A percentile compares a stretch with the other conserved stretches of the same genome.
Conservation (phyloP, 2,113 vertebrate genomes). For the Ctenomys sociabilis region DNA sequence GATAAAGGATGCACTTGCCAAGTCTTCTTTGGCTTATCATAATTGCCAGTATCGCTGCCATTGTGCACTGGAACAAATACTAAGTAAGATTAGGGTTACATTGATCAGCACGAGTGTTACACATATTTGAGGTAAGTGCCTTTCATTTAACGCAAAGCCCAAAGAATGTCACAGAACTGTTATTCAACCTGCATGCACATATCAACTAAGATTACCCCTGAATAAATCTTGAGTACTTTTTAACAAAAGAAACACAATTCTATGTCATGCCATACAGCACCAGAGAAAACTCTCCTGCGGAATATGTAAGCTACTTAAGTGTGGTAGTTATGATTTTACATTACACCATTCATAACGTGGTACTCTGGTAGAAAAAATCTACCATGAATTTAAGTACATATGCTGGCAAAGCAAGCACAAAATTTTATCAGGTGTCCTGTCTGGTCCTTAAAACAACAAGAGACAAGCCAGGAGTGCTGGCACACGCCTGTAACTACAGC, state of each 20-base stretch:
- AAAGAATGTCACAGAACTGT: constrained; percentile 34
- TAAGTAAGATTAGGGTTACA: not conserved
- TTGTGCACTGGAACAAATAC: not conserved
- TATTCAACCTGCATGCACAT: not conserved
- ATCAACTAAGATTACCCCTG: not conserved
- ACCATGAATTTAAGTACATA: not conserved
- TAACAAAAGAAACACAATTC: constrained; percentile 43
- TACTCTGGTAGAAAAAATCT: constrained; percentile 19
- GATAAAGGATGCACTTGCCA: not conserved
- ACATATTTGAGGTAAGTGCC: constrained; percentile 1
- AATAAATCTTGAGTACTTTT: not conserved
- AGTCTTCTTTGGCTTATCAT: not conserved
- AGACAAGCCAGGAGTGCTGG: not conserved
- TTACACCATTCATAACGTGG: not conserved
- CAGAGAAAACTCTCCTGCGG: not conserved
- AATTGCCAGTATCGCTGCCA: not conserved
- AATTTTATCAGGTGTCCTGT: not conserved
- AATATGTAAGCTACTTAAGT: not conserved
- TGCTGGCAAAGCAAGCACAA: not conserved
- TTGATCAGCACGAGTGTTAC: not conserved
- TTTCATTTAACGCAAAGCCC: constrained; percentile 19
- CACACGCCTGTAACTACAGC: not conserved
- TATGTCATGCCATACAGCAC: not conserved
- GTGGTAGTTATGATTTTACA: not conserved
- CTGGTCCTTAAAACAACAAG: not conserved